Base-by-base conservation (phyloP, 2,797 vertebrate species). In the Sphenopsis melanotis region DNA sequence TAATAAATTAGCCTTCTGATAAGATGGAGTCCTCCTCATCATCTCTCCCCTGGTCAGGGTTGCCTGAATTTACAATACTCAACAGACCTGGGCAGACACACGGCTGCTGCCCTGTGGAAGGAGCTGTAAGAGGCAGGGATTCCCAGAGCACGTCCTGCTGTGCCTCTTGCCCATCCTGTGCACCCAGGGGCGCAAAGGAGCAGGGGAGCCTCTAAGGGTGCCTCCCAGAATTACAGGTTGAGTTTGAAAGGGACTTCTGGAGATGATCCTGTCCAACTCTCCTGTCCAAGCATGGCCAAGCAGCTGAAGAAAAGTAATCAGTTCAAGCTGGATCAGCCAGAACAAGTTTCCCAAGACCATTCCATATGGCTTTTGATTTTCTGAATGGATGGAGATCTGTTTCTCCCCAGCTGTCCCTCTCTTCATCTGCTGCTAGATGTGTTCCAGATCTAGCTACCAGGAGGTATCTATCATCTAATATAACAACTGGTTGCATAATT, bases 121-220 rank as follows among this genome's bases (percentile, higher is more conserved):
- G 17, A 46, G 30, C 10, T 49, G 56, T 17, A 44, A 23, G 49
- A n/a, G 83, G n/a, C 13, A 90, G n/a, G 68, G 27, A 24, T 57
- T 61, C 42, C 60, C 63, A 15, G 7, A 44, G 26, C 32, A 23
- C 1, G 0, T 20, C 18, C 9, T 71, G 32, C 41, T 70, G 17
- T 69, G 49, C 36, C 17, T 65, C n/a, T 10, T 66, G 24, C 30
- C 41, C 10, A 21, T 22, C 21, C 59, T 34, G 21, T 30, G n/a
- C 50, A 61, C n/a, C 7, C 42, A 29, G 4, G 4, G 11, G 7
- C 14, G 32, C 3, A 41, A 41, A 55, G 65, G 30, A 60, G 2
- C 12, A 20, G 2, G 1, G 69, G 26, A 95, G 2, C 3, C 20
- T 47, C 70, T 27, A 59, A 34, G 32, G 20, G 6, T 2, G 0